Evolutionary conservation across 2,113 vertebrate genomes (phyloP).

Genomic region (Sula dactylatra): DNA sequence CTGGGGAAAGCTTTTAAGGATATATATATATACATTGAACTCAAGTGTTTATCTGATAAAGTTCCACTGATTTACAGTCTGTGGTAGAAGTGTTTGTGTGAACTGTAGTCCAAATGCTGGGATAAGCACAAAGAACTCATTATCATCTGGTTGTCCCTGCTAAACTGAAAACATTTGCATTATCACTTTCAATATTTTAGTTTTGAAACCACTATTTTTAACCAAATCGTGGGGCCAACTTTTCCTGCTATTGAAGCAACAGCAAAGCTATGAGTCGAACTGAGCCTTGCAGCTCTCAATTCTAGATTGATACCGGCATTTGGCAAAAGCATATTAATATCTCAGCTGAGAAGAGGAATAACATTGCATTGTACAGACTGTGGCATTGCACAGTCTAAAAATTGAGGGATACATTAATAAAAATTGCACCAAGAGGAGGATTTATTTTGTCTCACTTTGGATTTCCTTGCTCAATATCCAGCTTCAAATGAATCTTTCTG

Average conservation of each 20-base stretch:
- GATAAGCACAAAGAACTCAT: background rate
- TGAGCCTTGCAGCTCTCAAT: background rate
- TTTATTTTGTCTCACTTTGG: background rate
- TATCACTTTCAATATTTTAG: background rate
- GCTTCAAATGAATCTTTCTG: background rate
- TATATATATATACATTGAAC: accelerated
- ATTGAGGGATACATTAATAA: background rate
- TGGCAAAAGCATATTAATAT: background rate
- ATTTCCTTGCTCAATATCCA: background rate
- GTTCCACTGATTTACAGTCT: background rate
- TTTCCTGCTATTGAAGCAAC: background rate
- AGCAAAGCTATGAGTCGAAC: background rate
- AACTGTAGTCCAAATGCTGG: background rate
- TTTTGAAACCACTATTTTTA: background rate
- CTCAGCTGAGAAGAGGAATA: background rate
- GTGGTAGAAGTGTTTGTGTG: background rate
- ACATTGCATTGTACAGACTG: background rate
- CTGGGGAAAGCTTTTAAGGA: background rate
- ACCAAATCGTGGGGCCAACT: background rate
- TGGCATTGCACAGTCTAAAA: background rate
- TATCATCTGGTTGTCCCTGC: background rate
- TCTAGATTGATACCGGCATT: background rate
- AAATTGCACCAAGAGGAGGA: background rate
- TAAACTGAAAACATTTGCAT: background rate
- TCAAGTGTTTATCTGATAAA: background rate